Evolutionary conservation across 2,113 vertebrate species (phyloP).

Genomic region (Neopipo cinnamomea): DNA sequence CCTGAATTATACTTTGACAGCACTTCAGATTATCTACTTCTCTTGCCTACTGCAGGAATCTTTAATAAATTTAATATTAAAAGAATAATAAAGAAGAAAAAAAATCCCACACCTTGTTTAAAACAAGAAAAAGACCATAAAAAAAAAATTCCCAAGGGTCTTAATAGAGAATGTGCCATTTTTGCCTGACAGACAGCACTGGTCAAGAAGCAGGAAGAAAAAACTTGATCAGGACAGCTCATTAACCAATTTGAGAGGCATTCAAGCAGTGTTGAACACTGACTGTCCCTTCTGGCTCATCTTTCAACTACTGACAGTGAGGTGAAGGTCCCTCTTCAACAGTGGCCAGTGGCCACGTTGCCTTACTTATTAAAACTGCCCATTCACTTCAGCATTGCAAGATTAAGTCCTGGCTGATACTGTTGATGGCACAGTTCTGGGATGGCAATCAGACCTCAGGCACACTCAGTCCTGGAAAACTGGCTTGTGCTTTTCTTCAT

Average conservation of each 20-base stretch:
- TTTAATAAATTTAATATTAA: neutral
- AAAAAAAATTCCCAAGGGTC: neutral
- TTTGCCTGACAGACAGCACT: neutral
- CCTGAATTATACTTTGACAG: neutral
- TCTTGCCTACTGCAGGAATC: neutral
- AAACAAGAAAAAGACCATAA: neutral
- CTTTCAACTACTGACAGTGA: neutral
- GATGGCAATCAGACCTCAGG: neutral
- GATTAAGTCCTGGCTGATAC: neutral
- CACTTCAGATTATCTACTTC: neutral
- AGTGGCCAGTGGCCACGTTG: neutral
- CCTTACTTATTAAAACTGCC: neutral
- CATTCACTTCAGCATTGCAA: neutral
- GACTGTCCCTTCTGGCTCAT: neutral
- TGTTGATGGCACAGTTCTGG: neutral
- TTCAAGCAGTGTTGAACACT: neutral
- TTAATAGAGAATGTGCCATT: neutral
- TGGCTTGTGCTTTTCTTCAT: neutral
- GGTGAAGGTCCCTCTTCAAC: neutral
- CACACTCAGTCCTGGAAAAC: neutral
- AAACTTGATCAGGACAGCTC: neutral
- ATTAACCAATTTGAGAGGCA: neutral
- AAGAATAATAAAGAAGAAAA: neutral
- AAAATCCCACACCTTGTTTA: fast-evolving
- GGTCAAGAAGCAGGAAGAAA: neutral